Percentiles rank a stretch among this genome's conserved stretches.
Conservation (phyloP, 1,140 invertebrate genomes). For the Trinorchestia longiramus region DNA sequence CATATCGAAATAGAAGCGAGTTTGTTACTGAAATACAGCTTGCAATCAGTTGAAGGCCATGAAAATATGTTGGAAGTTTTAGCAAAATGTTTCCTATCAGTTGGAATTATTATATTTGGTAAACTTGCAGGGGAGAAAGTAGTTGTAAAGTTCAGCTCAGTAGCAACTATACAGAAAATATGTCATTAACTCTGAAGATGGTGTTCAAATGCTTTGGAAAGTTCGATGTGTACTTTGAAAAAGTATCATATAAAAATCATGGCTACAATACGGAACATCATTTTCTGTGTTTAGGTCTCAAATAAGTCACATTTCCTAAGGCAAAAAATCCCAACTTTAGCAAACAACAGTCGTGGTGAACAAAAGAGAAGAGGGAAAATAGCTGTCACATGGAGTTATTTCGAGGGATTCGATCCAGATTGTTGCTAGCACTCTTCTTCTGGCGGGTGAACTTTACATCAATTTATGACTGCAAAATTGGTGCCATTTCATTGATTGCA, state of each 20-base stretch:
- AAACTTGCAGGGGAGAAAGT: neutral
- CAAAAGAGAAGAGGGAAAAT: too few relatives aligned
- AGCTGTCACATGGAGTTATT: neutral
- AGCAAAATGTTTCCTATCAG: neutral
- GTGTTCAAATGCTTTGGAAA: neutral
- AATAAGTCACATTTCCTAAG: neutral
- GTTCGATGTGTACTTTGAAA: neutral
- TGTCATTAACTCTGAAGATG: neutral
- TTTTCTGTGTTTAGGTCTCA: neutral
- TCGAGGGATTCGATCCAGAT: neutral
- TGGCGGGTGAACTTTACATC: neutral
- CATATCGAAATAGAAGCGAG: neutral
- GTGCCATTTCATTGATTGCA: neutral
- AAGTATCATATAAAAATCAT: neutral
- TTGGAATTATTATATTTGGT: neutral
- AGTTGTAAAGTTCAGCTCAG: neutral
- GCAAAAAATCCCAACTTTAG: neutral
- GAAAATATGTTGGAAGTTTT: neutral
- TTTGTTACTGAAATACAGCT: neutral
- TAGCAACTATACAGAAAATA: neutral
- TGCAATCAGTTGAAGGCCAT: neutral
- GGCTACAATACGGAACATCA: neutral
- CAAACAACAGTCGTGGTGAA: too few relatives aligned
- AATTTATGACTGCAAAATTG: neutral
- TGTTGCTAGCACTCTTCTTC: neutral